phyloP scores from a whole-genome alignment of 2,888 invertebrate species.

The Caenorhabditis sp. region DNA sequence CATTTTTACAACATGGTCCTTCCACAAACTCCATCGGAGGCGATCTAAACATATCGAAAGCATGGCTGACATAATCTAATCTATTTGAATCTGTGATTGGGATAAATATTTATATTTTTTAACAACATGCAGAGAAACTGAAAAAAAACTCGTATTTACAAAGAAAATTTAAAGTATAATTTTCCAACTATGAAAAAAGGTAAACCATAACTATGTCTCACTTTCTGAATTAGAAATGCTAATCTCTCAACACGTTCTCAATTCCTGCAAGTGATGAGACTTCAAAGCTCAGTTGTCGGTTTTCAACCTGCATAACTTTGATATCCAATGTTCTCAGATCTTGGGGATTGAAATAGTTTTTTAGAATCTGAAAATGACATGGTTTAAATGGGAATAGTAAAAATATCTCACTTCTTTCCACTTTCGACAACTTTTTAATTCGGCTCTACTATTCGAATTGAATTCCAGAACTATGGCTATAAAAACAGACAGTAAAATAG shows the following conservation, averaged over 20 bases:
- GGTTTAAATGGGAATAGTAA: neutral
- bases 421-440: constrained; percentile 7
- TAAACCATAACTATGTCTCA: too few relatives aligned
- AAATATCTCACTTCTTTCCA: constrained; percentile 24
- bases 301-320: constrained; percentile 23
- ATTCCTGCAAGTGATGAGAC: neutral
- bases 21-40: constrained; percentile 76
- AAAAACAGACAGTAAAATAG: too few relatives aligned
- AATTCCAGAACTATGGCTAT: constrained; percentile 15
- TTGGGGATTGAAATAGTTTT: constrained; percentile 29
- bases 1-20: constrained; percentile 94
- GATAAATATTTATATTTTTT: neutral
- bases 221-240: too few relatives aligned
- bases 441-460: neutral
- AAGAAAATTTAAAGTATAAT: too few relatives aligned
- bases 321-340: constrained; percentile 23
- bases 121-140: neutral
- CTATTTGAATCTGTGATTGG: neutral
- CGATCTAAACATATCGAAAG: constrained; percentile 32
- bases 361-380: constrained; percentile 21
- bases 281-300: neutral
- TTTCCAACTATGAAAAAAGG: too few relatives aligned
- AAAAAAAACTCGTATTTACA: neutral
- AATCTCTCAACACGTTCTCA: neutral
- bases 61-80: neutral